phyloP scores from a whole-genome alignment of 37 sponge, comb jelly and placozoan species.

The Amphimedon queenslandica region DNA sequence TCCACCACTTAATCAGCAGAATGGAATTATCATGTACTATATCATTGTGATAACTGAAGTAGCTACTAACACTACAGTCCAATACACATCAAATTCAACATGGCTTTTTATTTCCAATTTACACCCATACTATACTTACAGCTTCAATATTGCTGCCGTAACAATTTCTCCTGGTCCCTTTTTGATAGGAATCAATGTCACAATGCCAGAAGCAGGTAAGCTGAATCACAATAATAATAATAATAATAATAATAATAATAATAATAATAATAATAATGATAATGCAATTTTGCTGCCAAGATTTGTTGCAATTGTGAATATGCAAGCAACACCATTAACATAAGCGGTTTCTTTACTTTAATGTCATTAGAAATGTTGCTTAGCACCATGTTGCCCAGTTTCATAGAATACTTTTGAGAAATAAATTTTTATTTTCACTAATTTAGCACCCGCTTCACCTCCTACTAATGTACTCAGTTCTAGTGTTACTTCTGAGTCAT shows the following conservation, averaged over 20 bases:
- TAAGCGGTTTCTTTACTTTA: no score
- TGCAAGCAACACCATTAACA: no score
- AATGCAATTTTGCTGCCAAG: no score
- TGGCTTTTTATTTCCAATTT: not conserved
- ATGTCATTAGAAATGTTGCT: no score
- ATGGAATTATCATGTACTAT: conserved; percentile 17
- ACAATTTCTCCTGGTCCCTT: conserved; percentile 15
- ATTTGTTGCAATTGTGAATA: no score
- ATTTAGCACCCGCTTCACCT: conserved; percentile 2
- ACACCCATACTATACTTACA: conserved; percentile 17
- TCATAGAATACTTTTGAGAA: no score
- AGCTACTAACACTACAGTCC: conserved; percentile 1
- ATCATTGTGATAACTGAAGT: conserved; percentile 11
- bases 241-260: no score
- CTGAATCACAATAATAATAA: not conserved
- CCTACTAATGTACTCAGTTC: not conserved
- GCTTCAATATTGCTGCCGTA: conserved; percentile 3
- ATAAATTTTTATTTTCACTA: not conserved
- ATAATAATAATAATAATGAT: not conserved
- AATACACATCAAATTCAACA: not conserved
- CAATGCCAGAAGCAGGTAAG: conserved; percentile 11
- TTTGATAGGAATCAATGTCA: not conserved
- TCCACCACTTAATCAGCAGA: conserved; percentile 5
- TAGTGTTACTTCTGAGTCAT: not conserved
- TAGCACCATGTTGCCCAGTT: no score